These are phyloP conservation scores for Microctonus hyperodae DNA, from an alignment of 2,888 invertebrate species.

Conservation along the genomic window DNA sequence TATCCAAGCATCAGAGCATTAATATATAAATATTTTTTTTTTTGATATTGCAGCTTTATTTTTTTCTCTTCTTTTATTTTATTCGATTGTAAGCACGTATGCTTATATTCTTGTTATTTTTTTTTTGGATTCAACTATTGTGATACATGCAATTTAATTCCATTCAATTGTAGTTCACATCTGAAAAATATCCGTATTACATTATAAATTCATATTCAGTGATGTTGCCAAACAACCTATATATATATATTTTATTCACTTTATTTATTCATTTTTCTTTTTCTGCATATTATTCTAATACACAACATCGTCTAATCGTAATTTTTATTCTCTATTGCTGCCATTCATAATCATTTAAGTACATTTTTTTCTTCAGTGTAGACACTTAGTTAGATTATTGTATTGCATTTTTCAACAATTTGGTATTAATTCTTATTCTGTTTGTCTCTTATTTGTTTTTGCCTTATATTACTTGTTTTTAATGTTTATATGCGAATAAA, in stretches of 20 bases:
- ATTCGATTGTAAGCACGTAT: not conserved
- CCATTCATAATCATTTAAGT: conserved; percentile 50
- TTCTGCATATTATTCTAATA: conserved; percentile 39
- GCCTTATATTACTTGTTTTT: conserved; percentile 5
- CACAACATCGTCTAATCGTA: conserved; percentile 44
- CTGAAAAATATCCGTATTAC: conserved; percentile 26
- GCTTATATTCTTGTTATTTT: not conserved
- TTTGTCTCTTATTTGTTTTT: conserved; percentile 16
- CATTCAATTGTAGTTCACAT: not conserved
- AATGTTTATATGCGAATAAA: conserved; percentile 24
- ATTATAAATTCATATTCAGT: conserved; percentile 42
- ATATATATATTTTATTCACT: conserved; percentile 51
- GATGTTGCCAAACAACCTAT: conserved; percentile 54
- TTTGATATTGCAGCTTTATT: not conserved
- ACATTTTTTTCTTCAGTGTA: conserved; percentile 50
- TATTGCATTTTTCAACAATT: conserved; percentile 33
- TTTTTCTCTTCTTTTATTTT: not conserved
- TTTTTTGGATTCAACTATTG: not conserved
- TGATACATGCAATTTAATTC: conserved; percentile 16
- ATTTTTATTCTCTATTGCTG: conserved; percentile 35
- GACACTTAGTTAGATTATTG: conserved; percentile 44
- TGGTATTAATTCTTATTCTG: conserved; percentile 12
- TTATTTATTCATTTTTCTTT: conserved; percentile 38
- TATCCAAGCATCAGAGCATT: not conserved
- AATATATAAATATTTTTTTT: not conserved